Evolutionary conservation across 2,888 invertebrate genomes (phyloP).

Genomic region (Dasypolia templi): DNA sequence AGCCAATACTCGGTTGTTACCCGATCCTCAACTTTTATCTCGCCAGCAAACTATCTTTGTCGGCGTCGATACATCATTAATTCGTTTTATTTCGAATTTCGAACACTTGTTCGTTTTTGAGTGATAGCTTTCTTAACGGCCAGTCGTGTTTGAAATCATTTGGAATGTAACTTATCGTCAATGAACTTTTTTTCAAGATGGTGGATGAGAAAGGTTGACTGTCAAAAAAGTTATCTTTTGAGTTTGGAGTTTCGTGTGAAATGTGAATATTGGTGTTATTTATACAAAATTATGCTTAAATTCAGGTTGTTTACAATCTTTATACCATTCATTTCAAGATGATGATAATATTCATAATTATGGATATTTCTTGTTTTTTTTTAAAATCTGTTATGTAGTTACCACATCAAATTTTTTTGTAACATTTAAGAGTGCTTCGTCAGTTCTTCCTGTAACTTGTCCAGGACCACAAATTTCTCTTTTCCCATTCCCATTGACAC

Average conservation of each 20-base stretch:
- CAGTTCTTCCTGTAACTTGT: neutral
- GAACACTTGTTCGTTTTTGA: conserved; percentile 70
- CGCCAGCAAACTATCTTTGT: conserved; percentile 56
- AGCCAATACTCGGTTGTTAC: conserved; percentile 16
- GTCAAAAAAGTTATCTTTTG: conserved; percentile 42
- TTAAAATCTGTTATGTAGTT: neutral
- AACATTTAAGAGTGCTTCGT: neutral
- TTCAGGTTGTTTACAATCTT: neutral
- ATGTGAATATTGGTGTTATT: neutral
- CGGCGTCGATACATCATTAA: conserved; percentile 75
- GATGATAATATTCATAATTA: too few relatives aligned
- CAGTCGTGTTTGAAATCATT: conserved; percentile 63
- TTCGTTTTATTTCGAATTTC: conserved; percentile 76
- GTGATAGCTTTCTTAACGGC: conserved; percentile 70
- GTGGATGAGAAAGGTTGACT: conserved; percentile 25
- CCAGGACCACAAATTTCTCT: neutral
- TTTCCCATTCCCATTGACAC: neutral
- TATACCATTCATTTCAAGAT: neutral
- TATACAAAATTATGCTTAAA: neutral
- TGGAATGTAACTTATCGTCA: conserved; percentile 65
- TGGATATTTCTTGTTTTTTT: neutral
- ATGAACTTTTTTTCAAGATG: conserved; percentile 46
- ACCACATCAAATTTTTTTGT: neutral
- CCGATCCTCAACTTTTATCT: conserved; percentile 39
- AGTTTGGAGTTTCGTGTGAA: conserved; percentile 10